phyloP scores from a whole-genome alignment of 2,888 invertebrate genomes.

The Synanthedon andrenaeformis region DNA sequence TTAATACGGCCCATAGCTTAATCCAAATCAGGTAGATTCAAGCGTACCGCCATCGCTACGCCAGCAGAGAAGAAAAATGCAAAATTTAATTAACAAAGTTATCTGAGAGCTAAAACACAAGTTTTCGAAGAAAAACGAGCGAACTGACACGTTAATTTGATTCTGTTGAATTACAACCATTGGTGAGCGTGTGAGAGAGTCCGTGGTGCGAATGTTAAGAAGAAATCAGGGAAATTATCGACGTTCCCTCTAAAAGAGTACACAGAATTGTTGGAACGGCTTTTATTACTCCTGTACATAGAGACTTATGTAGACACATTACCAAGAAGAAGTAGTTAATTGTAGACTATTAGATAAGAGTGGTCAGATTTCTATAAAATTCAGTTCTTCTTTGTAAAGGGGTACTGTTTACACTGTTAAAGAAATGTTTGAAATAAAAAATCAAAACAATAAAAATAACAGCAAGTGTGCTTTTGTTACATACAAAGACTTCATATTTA shows the following conservation, averaged over 20 bases:
- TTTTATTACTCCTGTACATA: neutral
- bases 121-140: constrained; percentile 64
- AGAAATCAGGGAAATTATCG: constrained; percentile 4
- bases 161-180: constrained; percentile 56
- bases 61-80: constrained; percentile 37
- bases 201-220: constrained; percentile 44
- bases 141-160: constrained; percentile 63
- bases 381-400: too few species aligned
- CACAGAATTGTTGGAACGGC: constrained; percentile 2
- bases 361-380: too few species aligned
- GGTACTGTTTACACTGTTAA: too few species aligned
- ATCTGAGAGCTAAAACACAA: constrained; percentile 60
- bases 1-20: constrained; percentile 31
- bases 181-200: constrained; percentile 40
- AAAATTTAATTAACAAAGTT: constrained; percentile 69
- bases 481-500: too few species aligned
- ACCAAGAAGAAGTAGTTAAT: too few species aligned
- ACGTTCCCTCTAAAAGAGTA: neutral
- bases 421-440: too few species aligned
- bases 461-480: too few species aligned
- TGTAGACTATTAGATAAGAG: too few species aligned
- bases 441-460: too few species aligned
- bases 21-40: constrained; percentile 31
- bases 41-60: constrained; percentile 10
- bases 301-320: too few species aligned